Evolutionary conservation across 2,797 vertebrate species (phyloP).

Genomic region (Rhynchonycteris naso): DNA sequence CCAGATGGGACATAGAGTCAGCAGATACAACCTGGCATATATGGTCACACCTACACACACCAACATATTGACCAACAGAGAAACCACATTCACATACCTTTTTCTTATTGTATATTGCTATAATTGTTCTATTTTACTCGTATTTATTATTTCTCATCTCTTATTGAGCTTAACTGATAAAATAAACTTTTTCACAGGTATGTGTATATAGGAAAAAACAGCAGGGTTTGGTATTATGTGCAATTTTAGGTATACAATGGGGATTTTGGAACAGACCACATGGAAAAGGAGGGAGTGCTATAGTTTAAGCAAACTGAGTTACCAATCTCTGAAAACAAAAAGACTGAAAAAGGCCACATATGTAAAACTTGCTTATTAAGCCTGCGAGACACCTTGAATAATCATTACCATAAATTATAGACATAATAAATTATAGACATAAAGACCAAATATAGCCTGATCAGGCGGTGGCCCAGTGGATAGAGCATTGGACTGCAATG

Average conservation of each 20-base stretch:
- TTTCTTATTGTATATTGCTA: not conserved
- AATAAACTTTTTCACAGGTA: not conserved
- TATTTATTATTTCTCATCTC: not conserved
- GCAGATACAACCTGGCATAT: not conserved
- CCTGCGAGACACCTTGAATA: not conserved
- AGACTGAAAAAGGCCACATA: not conserved
- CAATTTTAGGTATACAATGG: not conserved
- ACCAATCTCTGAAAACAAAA: not conserved
- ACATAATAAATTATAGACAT: not conserved
- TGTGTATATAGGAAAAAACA: not conserved
- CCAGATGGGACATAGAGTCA: not conserved
- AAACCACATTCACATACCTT: not conserved
- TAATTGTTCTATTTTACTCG: not conserved
- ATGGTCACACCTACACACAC: not conserved
- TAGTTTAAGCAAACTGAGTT: slow-evolving; percentile 18
- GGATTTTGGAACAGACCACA: not conserved
- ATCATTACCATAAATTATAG: slow-evolving; percentile 30
- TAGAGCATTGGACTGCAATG: too few species aligned
- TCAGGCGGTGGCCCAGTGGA: too few species aligned
- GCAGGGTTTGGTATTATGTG: not conserved
- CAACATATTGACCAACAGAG: not conserved
- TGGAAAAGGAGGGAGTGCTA: not conserved
- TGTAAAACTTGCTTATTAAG: not conserved
- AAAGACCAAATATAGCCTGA: slow-evolving; percentile 17
- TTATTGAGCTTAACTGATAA: not conserved